Percentiles rank a stretch among this genome's conserved stretches.
Conservation (phyloP, 1,140 invertebrate genomes). For the Yoshiicerus persimilis region DNA sequence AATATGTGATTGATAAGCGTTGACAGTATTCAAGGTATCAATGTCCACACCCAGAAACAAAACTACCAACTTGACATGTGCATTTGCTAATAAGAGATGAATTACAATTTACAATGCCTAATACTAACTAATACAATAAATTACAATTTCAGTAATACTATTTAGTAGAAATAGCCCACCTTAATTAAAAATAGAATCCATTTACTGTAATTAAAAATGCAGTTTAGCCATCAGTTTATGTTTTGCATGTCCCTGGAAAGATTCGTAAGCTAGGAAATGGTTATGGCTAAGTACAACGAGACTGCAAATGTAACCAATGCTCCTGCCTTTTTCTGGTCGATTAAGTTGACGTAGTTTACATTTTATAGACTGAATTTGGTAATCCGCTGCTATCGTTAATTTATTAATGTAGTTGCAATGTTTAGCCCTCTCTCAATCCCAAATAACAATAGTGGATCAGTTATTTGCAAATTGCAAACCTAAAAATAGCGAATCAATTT, state of each 20-base stretch:
- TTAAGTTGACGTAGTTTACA: not conserved
- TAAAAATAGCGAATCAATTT: not conserved
- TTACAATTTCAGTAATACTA: not conserved
- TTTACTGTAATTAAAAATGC: not conserved
- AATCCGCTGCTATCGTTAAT: not conserved
- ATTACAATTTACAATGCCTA: not conserved
- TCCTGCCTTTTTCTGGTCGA: not conserved
- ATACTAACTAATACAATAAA: not conserved
- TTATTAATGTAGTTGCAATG: not conserved
- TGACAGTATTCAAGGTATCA: not conserved
- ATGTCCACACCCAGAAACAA: not conserved
- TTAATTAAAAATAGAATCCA: not conserved
- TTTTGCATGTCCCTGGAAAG: not conserved
- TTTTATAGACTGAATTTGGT: not conserved
- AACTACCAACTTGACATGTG: not conserved
- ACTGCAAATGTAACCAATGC: not conserved
- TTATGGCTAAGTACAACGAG: not conserved
- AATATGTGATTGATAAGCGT: not conserved
- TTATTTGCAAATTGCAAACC: not conserved
- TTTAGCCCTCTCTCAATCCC: not conserved
- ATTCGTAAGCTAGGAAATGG: not conserved
- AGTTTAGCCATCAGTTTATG: not conserved
- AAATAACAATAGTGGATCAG: not conserved
- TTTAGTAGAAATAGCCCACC: not conserved
- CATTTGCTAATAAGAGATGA: not conserved